phyloP scores from a whole-genome alignment of 2,113 vertebrate species.

The Reinhardtius hippoglossoides region DNA sequence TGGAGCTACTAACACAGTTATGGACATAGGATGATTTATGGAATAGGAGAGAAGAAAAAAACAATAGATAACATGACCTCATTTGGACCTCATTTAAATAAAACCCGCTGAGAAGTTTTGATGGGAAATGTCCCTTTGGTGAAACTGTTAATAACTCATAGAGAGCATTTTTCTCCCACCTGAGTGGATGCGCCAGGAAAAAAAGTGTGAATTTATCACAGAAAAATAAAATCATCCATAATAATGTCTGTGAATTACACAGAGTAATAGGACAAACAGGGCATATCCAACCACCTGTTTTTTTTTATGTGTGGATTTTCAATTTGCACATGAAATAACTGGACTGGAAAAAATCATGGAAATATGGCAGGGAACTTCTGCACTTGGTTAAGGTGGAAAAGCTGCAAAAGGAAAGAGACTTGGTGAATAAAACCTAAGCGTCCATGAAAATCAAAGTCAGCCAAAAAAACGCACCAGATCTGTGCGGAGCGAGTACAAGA shows the following conservation, averaged over 20 bases:
- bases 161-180: not conserved
- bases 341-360: not conserved
- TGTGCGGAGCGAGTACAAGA: too few species aligned
- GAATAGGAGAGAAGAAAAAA: not conserved
- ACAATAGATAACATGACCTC: not conserved
- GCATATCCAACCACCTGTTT: not conserved
- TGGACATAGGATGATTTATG: not conserved
- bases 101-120: not conserved
- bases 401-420: not conserved
- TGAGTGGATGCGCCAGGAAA: not conserved
- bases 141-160: not conserved
- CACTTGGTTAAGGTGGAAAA: not conserved
- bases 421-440: not conserved
- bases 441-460: too few species aligned
- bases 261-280: not conserved
- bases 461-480: too few species aligned
- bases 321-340: not conserved
- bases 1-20: too few species aligned
- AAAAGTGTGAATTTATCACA: not conserved
- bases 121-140: not conserved
- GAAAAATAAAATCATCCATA: not conserved
- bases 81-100: not conserved
- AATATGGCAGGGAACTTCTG: too few species aligned
- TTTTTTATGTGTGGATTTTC: not conserved
- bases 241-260: not conserved